Conservation (phyloP, 2,888 invertebrate species). For the Cylindroiulus punctatus region DNA sequence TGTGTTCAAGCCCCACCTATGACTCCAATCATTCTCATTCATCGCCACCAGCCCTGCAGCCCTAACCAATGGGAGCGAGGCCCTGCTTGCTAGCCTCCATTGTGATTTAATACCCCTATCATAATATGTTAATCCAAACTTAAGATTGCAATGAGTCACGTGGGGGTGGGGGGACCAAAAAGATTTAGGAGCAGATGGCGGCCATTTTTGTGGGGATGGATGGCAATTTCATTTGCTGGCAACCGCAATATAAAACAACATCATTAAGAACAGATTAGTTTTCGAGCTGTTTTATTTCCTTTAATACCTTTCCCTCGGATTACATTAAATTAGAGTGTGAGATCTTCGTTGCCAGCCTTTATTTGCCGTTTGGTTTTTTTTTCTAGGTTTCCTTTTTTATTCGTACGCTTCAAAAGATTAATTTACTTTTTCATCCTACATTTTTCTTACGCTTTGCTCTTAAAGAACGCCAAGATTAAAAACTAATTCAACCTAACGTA, state of each 20-base stretch:
- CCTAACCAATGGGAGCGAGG: neutral
- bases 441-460: constrained; percentile 49
- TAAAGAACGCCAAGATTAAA: constrained; percentile 40
- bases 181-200: neutral
- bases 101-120: constrained; percentile 31
- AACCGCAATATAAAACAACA: constrained; percentile 38
- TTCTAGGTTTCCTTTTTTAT: neutral
- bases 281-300: constrained; percentile 45
- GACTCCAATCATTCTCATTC: constrained; percentile 28
- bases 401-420: constrained; percentile 47
- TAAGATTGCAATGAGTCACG: constrained; percentile 30
- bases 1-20: constrained; percentile 15
- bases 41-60: constrained; percentile 1
- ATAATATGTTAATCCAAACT: constrained; percentile 43
- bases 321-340: constrained; percentile 29
- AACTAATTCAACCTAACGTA: constrained; percentile 47
- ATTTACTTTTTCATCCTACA: constrained; percentile 24
- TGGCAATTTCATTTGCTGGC: neutral
- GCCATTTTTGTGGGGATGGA: neutral
- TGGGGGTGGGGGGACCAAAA: neutral
- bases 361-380: neutral
- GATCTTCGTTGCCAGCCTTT: constrained; percentile 20
- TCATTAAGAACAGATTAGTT: constrained; percentile 51
- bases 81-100: neutral
- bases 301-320: constrained; percentile 37